Evolutionary conservation across 2,888 invertebrate species (phyloP), one percentile per base, ranked within the genome.

Genomic region (Hirtodrosophila alboralis): DNA sequence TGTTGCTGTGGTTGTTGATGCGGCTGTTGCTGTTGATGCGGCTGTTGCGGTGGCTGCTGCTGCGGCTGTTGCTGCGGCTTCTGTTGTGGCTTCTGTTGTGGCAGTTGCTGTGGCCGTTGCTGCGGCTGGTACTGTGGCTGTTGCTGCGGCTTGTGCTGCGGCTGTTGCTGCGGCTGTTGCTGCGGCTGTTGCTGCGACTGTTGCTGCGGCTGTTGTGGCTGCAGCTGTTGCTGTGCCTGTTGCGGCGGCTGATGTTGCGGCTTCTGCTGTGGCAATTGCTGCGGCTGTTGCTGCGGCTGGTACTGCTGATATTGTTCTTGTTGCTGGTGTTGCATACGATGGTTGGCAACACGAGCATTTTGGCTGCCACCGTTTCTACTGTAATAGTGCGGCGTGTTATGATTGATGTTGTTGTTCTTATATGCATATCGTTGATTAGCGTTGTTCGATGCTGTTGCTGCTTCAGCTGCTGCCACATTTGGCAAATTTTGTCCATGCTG

Each of bases 31-130:
- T 10, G 21, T 27, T 9, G 45, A 26, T 18, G n/a, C 6, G 23
- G 26, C 23, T 53, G 40, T 27, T 30, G 34, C 30, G 28, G 41
- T 18, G 18, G 4, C 6, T 38, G 37, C 13, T 14, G 21, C 30
- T 47, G 48, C 47, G 27, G 48, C 12, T 38, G 57, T 16, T 14
- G 10, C 18, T 28, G 37, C 9, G 14, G 33, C 23, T 53, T 26
- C 12, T 37, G 12, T 1, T 27, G 23, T 13, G 27, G 36, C 27
- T 48, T 60, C 8, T 34, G 43, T 16, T 44, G 26, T 14, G 9
- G 34, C 28, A 9, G 14, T 13, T 30, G 23, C 5, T 23, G 51
- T 3, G 18, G 34, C n/a, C n/a, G 3, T 12, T 18, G 18, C 18
- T 18, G 18, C 1, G 3, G 2, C 3, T 18, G 2, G 18, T 18